These are phyloP conservation scores for Stratiomys singularior DNA, from an alignment of 2,888 invertebrate species.

Conservation along the genomic window DNA sequence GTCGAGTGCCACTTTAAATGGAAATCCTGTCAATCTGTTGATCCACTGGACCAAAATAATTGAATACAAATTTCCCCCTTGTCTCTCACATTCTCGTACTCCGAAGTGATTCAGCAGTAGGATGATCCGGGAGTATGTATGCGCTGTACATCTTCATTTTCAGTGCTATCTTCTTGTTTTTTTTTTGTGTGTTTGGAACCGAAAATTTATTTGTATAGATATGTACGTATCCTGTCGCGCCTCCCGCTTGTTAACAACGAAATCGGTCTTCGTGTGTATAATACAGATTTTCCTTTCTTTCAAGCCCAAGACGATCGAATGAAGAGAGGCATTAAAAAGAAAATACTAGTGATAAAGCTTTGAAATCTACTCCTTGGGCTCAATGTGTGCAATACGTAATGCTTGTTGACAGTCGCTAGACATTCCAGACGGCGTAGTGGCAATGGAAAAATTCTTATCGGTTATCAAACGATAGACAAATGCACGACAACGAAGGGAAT, in stretches of 20 bases:
- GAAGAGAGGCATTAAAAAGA: no score
- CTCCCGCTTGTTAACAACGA: no score
- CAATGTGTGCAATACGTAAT: constrained; percentile 17
- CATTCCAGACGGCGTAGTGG: background rate
- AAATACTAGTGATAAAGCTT: background rate
- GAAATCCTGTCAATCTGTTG: constrained; percentile 53
- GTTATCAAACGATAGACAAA: background rate
- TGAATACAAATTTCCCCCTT: constrained; percentile 50
- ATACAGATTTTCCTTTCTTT: no score
- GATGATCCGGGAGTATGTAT: background rate
- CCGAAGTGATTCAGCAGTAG: no score
- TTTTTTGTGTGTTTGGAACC: background rate
- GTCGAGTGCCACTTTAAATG: constrained; percentile 49
- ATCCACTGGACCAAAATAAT: constrained; percentile 53
- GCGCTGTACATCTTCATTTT: background rate
- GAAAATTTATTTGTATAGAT: constrained; percentile 5
- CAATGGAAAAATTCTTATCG: background rate
- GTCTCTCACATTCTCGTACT: background rate
- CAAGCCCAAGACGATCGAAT: no score
- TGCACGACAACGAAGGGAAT: no score
- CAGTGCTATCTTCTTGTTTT: background rate
- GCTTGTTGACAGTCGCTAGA: constrained; percentile 4
- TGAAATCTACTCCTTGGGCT: background rate
- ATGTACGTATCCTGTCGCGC: background rate
- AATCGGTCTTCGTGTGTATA: no score